Base-by-base conservation (phyloP, 2,113 vertebrate genomes). In the Amazona guildingii region DNA sequence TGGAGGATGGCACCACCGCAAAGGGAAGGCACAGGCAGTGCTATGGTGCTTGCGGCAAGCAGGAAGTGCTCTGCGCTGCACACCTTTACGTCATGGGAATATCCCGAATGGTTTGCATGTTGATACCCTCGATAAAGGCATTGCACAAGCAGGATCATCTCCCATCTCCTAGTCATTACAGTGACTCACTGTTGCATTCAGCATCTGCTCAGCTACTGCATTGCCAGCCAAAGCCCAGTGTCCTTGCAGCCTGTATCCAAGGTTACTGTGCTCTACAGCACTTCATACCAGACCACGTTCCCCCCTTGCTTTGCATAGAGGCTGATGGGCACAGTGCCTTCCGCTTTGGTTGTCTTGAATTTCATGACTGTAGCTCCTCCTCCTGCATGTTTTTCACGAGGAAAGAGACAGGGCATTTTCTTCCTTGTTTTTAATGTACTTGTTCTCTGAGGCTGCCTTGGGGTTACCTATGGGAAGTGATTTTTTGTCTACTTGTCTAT, bases 221-320 rank as follows among this genome's bases (percentile, higher is more conserved):
- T 24, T 86, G 87, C 95, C 96, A 96, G 95, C 95, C 85, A 18
- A 52, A 92, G 90, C 90, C 90, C 91, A 6, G 92, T 97, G 98
- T 97, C 98, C 98, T 96, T 97, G 97, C 96, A 93, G 85, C 96
- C 97, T 27, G 98, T 98, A 96, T 98, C 98, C 98, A 98, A 97
- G 98, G 98, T 98, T 97, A 98, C 97, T 85, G 57, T 93, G 97
- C 97, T 96, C 83, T 67, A 37, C 73, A 23, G 75, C 27, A 64
- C 35, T 10, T 57, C 90, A 84, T 81, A 13, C n/a, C 76, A 44
- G 79, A 69, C 86, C 46, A 28, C 48, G 80, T 86, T 92, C 64
- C 49, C 79, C 66, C 3, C 79, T 59, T 35, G 64, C 66, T 28
- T 33, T 76, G 89, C 95, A 6, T 49, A 13, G 77, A 6, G 57